phyloP scores from a whole-genome alignment of 2,888 invertebrate genomes.

The Odontocolon sp. region DNA sequence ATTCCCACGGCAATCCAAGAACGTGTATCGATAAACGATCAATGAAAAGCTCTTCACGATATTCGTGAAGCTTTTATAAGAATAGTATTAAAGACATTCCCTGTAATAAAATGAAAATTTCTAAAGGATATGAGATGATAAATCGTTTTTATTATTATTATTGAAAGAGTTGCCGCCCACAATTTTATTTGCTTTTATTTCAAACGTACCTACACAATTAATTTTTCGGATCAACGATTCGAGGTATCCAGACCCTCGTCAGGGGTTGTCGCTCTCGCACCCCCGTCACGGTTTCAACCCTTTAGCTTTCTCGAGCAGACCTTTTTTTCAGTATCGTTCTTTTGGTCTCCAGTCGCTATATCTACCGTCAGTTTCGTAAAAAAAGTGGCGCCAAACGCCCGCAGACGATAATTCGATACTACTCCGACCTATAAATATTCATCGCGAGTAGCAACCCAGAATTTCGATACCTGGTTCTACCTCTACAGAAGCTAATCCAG shows the following conservation, averaged over 20 bases:
- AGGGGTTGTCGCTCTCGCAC: neutral
- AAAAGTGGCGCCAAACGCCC: neutral
- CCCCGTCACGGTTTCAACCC: neutral
- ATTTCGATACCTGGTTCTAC: neutral
- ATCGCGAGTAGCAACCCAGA: neutral
- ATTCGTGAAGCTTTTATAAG: too few relatives aligned
- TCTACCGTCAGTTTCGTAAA: neutral
- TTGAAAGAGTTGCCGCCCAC: too few relatives aligned
- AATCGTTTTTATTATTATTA: too few relatives aligned
- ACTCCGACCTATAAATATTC: slow-evolving; percentile 13
- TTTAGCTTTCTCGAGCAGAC: neutral
- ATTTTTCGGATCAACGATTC: neutral
- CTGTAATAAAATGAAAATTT: too few relatives aligned
- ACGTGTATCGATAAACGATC: neutral
- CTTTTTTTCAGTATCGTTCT: too few relatives aligned
- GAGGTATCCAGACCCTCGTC: neutral
- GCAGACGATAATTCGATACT: slow-evolving; percentile 12
- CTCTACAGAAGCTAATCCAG: neutral
- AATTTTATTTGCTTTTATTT: neutral
- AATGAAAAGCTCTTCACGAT: too few relatives aligned
- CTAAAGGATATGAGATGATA: too few relatives aligned
- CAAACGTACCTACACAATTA: too few relatives aligned
- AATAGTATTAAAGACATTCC: too few relatives aligned
- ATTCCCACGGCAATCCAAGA: neutral
- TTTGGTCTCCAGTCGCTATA: neutral